Conservation (phyloP, 2,888 invertebrate species). For the Oscheius sp. region DNA sequence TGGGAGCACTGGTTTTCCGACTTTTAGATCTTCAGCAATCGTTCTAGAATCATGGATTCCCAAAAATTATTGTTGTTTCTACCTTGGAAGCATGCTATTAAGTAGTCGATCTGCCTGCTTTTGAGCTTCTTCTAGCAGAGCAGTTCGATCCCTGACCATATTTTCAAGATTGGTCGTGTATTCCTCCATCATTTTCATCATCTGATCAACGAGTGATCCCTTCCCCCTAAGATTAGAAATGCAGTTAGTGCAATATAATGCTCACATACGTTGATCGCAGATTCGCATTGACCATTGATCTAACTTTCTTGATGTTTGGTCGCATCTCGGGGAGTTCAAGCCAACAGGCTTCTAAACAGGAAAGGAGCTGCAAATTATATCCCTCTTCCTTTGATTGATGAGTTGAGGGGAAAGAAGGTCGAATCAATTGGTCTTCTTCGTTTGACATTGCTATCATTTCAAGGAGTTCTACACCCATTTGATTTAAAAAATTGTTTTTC, state of each 20-base stretch:
- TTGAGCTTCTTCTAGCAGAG: constrained; percentile 68
- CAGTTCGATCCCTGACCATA: constrained; percentile 65
- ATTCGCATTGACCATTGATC: constrained; percentile 65
- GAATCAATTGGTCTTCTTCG: constrained; percentile 65
- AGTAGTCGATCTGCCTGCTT: constrained; percentile 68
- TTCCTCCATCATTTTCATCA: constrained; percentile 69
- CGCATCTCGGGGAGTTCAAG: constrained; percentile 67
- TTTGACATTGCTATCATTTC: constrained; percentile 67
- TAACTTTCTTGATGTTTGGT: constrained; percentile 67
- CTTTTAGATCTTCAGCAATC: constrained; percentile 67
- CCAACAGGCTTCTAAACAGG: constrained; percentile 69
- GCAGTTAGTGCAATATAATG: neutral
- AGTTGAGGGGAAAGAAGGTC: constrained; percentile 61
- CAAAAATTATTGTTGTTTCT: constrained; percentile 15
- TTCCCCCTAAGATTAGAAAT: constrained; percentile 49
- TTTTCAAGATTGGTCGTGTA: constrained; percentile 67
- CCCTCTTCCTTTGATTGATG: constrained; percentile 18
- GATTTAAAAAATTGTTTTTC: too few species aligned
- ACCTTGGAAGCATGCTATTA: constrained; percentile 69
- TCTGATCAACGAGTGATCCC: constrained; percentile 68
- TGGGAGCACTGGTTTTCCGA: constrained; percentile 67
- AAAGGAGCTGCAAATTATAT: constrained; percentile 54
- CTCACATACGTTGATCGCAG: constrained; percentile 59
- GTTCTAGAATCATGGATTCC: constrained; percentile 41
- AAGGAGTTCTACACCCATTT: constrained; percentile 56